A percentile compares a stretch with the other conserved stretches of the same genome.
These are phyloP conservation scores for Eupithecia abbreviata DNA, from an alignment of 2,888 invertebrate species.

Conservation along the genomic window DNA sequence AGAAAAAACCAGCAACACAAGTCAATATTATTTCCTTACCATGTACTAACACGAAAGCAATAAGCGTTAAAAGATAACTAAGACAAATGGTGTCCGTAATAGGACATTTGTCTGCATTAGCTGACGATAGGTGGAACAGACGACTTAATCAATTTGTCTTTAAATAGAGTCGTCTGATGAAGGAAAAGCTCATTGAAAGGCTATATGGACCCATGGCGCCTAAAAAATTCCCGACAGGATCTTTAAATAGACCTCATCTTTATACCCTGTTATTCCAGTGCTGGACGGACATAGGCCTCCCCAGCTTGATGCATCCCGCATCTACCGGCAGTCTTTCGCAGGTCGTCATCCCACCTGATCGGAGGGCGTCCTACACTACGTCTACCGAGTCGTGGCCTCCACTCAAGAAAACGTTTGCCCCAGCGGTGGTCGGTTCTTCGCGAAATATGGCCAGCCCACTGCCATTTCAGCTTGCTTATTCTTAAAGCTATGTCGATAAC, in stretches of 20 bases:
- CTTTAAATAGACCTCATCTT: background rate
- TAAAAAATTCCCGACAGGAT: background rate
- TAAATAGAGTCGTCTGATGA: slow-evolving; percentile 17
- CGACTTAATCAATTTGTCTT: slow-evolving; percentile 23
- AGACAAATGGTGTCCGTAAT: slow-evolving; percentile 64
- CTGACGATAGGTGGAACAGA: slow-evolving; percentile 30
- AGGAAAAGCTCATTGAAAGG: background rate
- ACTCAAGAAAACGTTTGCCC: no score
- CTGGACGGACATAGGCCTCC: no score
- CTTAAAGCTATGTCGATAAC: no score
- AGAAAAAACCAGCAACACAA: background rate
- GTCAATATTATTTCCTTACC: slow-evolving; percentile 5
- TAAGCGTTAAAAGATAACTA: slow-evolving; percentile 57
- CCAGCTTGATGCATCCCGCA: no score
- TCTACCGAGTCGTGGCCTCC: no score
- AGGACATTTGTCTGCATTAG: slow-evolving; percentile 67
- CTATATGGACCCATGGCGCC: background rate
- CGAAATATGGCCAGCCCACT: no score
- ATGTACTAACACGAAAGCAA: slow-evolving; percentile 35
- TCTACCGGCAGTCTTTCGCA: no score
- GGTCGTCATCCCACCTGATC: no score
- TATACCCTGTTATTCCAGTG: no score
- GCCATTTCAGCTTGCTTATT: no score
- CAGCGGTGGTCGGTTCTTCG: no score
- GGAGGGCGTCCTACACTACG: no score